phyloP scores from a whole-genome alignment of 2,113 vertebrate genomes.

The Hydrochoerus hydrochaeris region DNA sequence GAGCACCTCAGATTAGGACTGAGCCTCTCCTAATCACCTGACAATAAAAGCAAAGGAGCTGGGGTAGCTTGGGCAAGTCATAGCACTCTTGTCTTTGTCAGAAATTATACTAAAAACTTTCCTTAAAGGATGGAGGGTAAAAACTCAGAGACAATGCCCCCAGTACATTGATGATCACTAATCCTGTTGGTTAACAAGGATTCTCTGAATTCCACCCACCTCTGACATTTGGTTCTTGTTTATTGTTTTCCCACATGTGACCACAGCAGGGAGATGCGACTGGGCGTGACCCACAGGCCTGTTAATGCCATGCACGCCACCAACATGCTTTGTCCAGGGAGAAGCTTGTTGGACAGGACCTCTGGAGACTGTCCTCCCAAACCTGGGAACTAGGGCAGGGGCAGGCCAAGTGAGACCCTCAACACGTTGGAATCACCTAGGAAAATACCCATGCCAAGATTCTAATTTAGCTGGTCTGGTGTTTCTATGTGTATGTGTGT shows the following conservation, averaged over 20 bases:
- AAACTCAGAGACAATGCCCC: not conserved
- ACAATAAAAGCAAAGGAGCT: not conserved
- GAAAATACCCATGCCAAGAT: not conserved
- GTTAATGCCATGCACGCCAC: not conserved
- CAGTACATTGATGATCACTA: rapidly evolving
- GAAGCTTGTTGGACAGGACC: not conserved
- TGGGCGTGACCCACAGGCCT: not conserved
- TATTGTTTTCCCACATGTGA: not conserved
- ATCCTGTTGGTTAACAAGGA: not conserved
- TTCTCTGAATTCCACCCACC: not conserved
- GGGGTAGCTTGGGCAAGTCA: rapidly evolving
- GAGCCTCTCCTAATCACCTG: not conserved
- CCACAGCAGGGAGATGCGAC: not conserved
- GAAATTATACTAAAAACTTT: not conserved
- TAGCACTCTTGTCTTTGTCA: not conserved
- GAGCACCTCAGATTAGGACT: not conserved
- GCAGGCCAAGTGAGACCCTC: not conserved
- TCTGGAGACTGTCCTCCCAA: not conserved
- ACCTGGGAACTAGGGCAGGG: conserved; percentile 38
- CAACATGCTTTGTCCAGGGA: not conserved
- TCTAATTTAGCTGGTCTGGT: not conserved
- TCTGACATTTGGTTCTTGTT: not conserved
- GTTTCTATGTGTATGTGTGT: too few relatives aligned
- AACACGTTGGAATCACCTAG: not conserved
- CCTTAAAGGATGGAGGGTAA: not conserved